phyloP scores from a whole-genome alignment of 1,140 invertebrate genomes.

The Telenomus remus region DNA sequence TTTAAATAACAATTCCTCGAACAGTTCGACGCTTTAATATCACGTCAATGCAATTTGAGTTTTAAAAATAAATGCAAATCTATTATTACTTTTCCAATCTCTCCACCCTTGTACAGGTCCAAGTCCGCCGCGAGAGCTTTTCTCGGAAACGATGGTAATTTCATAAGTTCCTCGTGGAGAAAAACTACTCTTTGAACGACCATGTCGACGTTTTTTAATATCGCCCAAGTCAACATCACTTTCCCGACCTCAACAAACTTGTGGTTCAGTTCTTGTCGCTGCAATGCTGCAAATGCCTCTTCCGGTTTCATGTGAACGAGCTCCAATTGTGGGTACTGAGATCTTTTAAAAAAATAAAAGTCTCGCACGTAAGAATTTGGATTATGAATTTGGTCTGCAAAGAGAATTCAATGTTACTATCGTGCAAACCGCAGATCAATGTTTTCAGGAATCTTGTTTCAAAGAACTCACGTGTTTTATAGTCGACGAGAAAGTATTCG shows the following conservation, averaged over 20 bases:
- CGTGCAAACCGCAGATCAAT: too few species aligned
- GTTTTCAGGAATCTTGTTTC: background rate
- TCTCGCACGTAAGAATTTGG: constrained; percentile 95
- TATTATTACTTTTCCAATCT: constrained; percentile 86
- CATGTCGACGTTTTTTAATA: constrained; percentile 93
- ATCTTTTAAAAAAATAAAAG: constrained; percentile 99
- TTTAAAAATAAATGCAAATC: constrained; percentile 18
- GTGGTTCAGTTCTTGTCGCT: constrained; percentile 92
- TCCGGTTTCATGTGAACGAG: constrained; percentile 95
- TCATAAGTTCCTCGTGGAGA: constrained; percentile 98
- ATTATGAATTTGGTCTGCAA: constrained; percentile 94
- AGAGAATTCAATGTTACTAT: constrained; percentile 8
- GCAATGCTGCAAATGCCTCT: constrained; percentile 92
- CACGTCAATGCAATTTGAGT: too few species aligned
- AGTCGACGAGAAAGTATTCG: constrained; percentile 96
- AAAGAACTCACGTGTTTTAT: constrained; percentile 93
- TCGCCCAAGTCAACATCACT: constrained; percentile 91
- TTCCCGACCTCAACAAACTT: constrained; percentile 99
- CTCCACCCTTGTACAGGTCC: constrained; percentile 92
- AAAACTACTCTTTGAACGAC: constrained; percentile 98
- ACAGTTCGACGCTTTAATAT: too few species aligned
- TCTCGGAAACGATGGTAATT: constrained; percentile 97
- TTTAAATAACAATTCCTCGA: background rate
- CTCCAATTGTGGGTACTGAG: constrained; percentile 97
- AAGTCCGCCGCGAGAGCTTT: constrained; percentile 98